phyloP scores from a whole-genome alignment of 2,888 invertebrate species.

The Meteorus cinctellus region DNA sequence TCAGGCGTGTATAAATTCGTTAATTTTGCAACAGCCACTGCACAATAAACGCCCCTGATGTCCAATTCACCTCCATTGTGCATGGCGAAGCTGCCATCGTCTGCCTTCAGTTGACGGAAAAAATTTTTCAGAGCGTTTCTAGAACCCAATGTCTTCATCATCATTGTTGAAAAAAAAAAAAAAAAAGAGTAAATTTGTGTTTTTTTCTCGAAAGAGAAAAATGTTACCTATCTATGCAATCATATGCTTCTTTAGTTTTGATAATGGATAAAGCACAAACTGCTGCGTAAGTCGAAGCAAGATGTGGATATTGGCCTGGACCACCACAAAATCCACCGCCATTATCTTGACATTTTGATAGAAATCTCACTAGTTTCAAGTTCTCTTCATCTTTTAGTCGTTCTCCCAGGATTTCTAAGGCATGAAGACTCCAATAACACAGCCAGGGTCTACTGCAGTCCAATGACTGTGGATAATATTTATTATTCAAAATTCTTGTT shows the following conservation, averaged over 20 bases:
- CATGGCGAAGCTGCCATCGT: constrained; percentile 93
- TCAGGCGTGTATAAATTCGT: constrained; percentile 85
- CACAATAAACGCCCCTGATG: constrained; percentile 98
- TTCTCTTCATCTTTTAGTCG: constrained; percentile 77
- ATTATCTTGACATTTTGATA: constrained; percentile 83
- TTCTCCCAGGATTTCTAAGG: constrained; percentile 85
- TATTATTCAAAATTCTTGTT: constrained; percentile 41
- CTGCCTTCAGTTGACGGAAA: constrained; percentile 83
- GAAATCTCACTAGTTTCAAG: constrained; percentile 77
- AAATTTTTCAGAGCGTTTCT: constrained; percentile 84
- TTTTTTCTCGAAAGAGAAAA: not conserved
- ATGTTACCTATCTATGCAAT: constrained; percentile 86
- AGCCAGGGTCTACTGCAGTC: constrained; percentile 98
- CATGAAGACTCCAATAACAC: constrained; percentile 97
- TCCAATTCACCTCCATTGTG: constrained; percentile 95
- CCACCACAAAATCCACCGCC: constrained; percentile 96
- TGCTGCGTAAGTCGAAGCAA: constrained; percentile 98
- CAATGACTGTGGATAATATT: constrained; percentile 77
- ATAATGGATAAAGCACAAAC: constrained; percentile 94
- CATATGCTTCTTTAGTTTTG: constrained; percentile 89
- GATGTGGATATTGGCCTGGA: constrained; percentile 92
- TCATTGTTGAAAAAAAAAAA: constrained; percentile 24
- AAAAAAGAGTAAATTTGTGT: not conserved
- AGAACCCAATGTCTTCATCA: constrained; percentile 54
- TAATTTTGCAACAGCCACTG: constrained; percentile 90